phyloP scores from a whole-genome alignment of 2,888 invertebrate genomes.

The Cantharis rufa region DNA sequence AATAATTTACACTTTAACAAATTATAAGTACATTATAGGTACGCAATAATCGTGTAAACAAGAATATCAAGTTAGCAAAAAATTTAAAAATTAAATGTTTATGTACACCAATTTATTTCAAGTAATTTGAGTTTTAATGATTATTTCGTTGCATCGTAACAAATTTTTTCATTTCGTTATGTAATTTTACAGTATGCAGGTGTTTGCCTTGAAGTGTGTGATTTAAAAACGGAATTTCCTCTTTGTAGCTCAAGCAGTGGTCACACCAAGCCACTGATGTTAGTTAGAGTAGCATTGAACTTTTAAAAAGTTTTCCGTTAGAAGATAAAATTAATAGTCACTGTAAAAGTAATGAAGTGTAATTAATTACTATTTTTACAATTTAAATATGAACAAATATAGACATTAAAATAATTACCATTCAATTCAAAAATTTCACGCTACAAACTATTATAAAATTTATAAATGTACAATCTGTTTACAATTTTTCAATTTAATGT shows the following conservation, averaged over 20 bases:
- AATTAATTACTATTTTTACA: neutral
- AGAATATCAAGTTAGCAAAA: neutral
- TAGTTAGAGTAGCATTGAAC: neutral
- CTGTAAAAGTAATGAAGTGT: neutral
- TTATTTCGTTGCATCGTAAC: too few relatives aligned
- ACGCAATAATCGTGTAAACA: neutral
- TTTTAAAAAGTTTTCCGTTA: neutral
- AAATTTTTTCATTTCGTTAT: neutral
- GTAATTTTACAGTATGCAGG: too few relatives aligned
- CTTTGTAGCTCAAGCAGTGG: too few relatives aligned
- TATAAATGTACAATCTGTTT: neutral
- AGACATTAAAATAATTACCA: neutral
- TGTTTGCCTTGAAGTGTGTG: too few relatives aligned
- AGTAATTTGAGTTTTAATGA: neutral
- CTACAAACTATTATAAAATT: neutral
- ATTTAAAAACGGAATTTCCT: too few relatives aligned
- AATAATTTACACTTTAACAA: neutral
- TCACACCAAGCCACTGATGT: too few relatives aligned
- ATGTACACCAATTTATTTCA: neutral
- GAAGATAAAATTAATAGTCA: too few relatives aligned
- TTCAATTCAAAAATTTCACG: neutral
- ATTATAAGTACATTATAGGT: neutral
- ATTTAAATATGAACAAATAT: neutral
- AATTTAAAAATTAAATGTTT: neutral
- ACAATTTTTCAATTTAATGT: neutral